Evolutionary conservation across 2,888 invertebrate genomes (phyloP).

Genomic region (Caenorhabditis parvicauda): DNA sequence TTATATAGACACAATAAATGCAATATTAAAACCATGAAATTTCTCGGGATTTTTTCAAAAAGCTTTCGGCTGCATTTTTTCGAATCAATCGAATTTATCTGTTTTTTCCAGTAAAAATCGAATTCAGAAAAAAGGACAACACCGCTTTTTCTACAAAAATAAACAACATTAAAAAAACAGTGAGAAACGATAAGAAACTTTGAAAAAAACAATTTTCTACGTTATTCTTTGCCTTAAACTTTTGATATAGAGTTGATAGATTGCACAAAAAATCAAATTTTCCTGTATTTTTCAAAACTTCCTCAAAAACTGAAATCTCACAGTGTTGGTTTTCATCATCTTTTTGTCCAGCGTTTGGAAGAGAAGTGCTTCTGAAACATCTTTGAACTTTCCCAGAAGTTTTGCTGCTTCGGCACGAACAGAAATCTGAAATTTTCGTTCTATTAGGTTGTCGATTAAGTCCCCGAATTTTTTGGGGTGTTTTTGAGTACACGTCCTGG

Average conservation of each 20-base stretch:
- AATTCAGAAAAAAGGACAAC: no score
- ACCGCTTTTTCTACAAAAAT: no score
- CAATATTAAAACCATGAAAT: no score
- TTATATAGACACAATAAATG: no score
- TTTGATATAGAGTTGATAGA: conserved; percentile 7
- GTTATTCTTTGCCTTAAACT: background rate
- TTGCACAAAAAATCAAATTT: background rate
- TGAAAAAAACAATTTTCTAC: background rate
- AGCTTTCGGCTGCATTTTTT: no score
- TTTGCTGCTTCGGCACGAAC: conserved; percentile 60
- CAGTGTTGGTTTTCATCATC: conserved; percentile 89
- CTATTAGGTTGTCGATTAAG: no score
- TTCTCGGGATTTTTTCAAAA: no score
- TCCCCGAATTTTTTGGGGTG: no score
- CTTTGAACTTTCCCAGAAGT: conserved; percentile 75
- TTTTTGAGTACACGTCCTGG: no score
- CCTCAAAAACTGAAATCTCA: conserved; percentile 62
- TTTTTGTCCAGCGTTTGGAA: conserved; percentile 96
- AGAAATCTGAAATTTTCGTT: conserved; percentile 22
- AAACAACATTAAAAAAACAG: no score
- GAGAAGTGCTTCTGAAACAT: conserved; percentile 83
- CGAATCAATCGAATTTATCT: no score
- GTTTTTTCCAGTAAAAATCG: no score
- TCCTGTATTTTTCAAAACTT: background rate
- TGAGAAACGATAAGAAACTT: background rate